A percentile compares a stretch with the other conserved stretches of the same genome.
phyloP scores from a whole-genome alignment of 1,140 invertebrate species.

The Cryptotermes secundus region DNA sequence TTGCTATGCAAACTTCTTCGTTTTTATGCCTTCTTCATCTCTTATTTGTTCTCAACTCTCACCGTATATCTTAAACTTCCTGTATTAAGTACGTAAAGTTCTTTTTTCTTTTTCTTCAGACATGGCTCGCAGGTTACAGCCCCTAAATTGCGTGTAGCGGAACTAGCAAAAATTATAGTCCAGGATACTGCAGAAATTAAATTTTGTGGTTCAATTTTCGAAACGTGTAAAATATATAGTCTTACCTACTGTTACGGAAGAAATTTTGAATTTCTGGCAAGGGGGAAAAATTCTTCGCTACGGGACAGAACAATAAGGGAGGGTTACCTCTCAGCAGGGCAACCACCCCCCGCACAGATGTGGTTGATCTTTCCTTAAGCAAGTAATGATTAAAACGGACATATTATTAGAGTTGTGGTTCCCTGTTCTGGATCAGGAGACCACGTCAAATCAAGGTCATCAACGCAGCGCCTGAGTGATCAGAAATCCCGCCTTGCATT shows the following conservation, averaged over 20 bases:
- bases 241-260: neutral
- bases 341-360: neutral
- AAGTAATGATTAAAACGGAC: neutral
- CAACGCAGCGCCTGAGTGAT: no score
- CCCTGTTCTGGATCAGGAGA: no score
- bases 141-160: no score
- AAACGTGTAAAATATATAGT: neutral
- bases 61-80: neutral
- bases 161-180: neutral
- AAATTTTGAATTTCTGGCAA: neutral
- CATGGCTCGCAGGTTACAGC: neutral
- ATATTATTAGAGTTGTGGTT: no score
- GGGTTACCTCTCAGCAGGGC: neutral
- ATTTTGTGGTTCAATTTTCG: neutral
- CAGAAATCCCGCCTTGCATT: no score
- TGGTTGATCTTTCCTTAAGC: neutral
- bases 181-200: neutral
- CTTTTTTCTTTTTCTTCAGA: neutral
- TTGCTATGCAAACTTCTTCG: neutral
- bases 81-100: neutral
- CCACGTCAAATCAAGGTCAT: no score
- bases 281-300: neutral
- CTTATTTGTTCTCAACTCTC: neutral
- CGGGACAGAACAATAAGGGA: neutral
- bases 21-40: neutral